phyloP scores from a whole-genome alignment of 2,113 vertebrate species.

The Petroica traversi region DNA sequence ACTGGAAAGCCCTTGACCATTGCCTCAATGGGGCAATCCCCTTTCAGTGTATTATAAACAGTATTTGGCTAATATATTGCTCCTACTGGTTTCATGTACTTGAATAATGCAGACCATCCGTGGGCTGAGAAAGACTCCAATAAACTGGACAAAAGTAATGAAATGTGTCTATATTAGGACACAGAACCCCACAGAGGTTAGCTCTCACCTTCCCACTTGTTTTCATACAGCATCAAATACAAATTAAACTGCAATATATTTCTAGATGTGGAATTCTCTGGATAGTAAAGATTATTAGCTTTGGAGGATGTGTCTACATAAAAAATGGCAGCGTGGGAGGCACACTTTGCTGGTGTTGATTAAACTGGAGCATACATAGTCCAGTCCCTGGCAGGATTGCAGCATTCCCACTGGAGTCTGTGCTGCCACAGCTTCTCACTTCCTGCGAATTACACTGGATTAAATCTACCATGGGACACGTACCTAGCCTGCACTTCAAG shows the following conservation, averaged over 20 bases:
- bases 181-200: background rate
- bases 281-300: constrained; percentile 37
- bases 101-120: background rate
- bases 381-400: background rate
- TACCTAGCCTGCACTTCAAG: background rate
- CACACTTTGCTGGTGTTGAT: background rate
- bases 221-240: background rate
- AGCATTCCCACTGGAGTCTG: background rate
- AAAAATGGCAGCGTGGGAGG: background rate
- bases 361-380: background rate
- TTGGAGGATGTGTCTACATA: background rate
- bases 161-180: constrained; percentile 8
- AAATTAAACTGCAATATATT: background rate
- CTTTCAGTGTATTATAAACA: background rate
- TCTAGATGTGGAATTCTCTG: constrained; percentile 23
- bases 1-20: background rate
- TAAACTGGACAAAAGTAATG: constrained; percentile 9
- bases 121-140: background rate
- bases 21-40: background rate
- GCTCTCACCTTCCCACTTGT: background rate
- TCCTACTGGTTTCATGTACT: background rate
- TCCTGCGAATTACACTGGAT: background rate
- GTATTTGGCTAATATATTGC: background rate
- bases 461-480: background rate
- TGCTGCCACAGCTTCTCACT: background rate